Percentiles rank a stretch among this genome's conserved stretches.
Evolutionary conservation across 2,888 invertebrate species (phyloP).

Genomic region (Agrochola lychnidis): DNA sequence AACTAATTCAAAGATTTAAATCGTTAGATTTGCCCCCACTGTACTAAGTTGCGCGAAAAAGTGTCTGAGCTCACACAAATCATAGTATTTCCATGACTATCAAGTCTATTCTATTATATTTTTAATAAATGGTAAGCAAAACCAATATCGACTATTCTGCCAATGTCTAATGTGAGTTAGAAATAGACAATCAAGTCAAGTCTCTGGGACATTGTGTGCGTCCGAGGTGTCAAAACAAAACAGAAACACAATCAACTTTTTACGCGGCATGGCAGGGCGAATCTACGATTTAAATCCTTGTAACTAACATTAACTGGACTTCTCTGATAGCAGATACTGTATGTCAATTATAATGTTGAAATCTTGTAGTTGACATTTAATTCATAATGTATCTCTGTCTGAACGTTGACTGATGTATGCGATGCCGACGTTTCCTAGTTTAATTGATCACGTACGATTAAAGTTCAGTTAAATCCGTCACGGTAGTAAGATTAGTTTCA

Average conservation of each 20-base stretch:
- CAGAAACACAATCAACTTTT: background rate
- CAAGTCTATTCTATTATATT: background rate
- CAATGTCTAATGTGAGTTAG: no score
- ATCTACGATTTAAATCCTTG: background rate
- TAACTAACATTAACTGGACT: background rate
- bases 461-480: conserved; percentile 68
- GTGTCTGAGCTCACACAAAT: background rate
- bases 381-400: conserved; percentile 33
- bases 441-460: conserved; percentile 77
- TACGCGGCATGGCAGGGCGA: background rate
- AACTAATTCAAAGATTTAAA: no score
- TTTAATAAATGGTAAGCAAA: no score
- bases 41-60: background rate
- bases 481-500: conserved; percentile 69
- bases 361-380: conserved; percentile 28
- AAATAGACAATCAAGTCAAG: background rate
- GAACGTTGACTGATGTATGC: conserved; percentile 44
- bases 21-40: background rate
- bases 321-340: conserved; percentile 9
- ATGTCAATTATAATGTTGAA: conserved; percentile 10
- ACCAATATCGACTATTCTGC: no score
- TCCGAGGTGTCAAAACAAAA: background rate
- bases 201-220: background rate
- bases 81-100: background rate
- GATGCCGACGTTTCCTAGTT: conserved; percentile 52